A percentile compares a stretch with the other conserved stretches of the same genome.
Conservation (phyloP, 1,140 invertebrate species). For the Papilio glaucus region DNA sequence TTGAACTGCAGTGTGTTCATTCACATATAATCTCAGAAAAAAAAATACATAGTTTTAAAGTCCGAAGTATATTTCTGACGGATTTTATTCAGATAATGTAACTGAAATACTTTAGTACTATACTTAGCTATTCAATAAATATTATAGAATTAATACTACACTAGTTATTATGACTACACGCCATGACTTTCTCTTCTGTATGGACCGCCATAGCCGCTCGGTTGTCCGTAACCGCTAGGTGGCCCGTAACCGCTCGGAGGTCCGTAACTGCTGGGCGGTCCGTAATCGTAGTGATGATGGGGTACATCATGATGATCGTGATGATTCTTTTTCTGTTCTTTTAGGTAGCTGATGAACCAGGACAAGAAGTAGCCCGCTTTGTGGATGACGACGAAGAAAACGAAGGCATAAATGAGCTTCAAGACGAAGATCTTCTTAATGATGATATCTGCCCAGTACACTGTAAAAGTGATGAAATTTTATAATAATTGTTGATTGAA, state of each 20-base stretch:
- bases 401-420: slow-evolving; percentile 71
- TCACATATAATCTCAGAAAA: too few species aligned
- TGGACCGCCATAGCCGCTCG: slow-evolving; percentile 41
- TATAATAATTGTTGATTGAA: neutral
- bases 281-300: slow-evolving; percentile 42
- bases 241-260: slow-evolving; percentile 41
- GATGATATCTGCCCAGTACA: slow-evolving; percentile 69
- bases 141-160: neutral
- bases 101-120: too few species aligned
- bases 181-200: slow-evolving; percentile 52
- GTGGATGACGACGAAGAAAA: slow-evolving; percentile 73
- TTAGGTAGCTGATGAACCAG: slow-evolving; percentile 71
- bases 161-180: neutral
- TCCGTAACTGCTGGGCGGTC: slow-evolving; percentile 10
- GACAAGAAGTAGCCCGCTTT: slow-evolving; percentile 74
- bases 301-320: slow-evolving; percentile 46
- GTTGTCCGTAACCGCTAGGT: slow-evolving; percentile 38
- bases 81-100: too few species aligned
- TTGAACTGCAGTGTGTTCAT: too few species aligned
- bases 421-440: slow-evolving; percentile 74
- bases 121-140: slow-evolving; percentile 1
- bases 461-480: slow-evolving; percentile 48
- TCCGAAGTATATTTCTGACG: too few species aligned
- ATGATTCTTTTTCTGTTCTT: slow-evolving; percentile 62
- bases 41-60: too few species aligned